Evolutionary conservation across 2,797 vertebrate species (phyloP).

Genomic region (Dermochelys coriacea): DNA sequence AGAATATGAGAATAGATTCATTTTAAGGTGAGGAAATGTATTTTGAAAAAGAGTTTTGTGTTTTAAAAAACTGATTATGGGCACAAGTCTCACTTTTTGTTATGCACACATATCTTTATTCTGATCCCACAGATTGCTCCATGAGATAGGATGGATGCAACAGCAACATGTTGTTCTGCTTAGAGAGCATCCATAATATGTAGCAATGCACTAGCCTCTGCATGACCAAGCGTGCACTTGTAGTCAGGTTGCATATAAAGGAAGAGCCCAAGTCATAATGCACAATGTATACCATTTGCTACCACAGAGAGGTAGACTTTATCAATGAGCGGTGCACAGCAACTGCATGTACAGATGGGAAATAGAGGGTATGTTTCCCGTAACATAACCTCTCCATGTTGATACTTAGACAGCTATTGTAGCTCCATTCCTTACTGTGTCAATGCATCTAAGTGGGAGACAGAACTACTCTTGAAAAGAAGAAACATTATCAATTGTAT

Average conservation of each 20-base stretch:
- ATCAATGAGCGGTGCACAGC: conserved; percentile 68
- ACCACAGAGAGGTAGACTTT: conserved; percentile 72
- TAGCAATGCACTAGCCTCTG: conserved; percentile 37
- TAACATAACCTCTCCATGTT: neutral
- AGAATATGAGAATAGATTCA: conserved; percentile 67
- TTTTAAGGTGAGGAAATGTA: conserved; percentile 70
- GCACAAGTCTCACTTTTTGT: conserved; percentile 60
- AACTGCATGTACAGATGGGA: conserved; percentile 56
- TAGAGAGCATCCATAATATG: conserved; percentile 66
- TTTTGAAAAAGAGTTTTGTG: conserved; percentile 60
- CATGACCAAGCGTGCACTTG: conserved; percentile 43
- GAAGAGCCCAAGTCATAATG: conserved; percentile 64
- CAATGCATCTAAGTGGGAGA: conserved; percentile 52
- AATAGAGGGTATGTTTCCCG: conserved; percentile 27
- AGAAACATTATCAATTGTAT: conserved; percentile 57
- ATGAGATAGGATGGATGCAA: conserved; percentile 65
- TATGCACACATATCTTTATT: conserved; percentile 72
- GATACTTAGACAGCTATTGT: neutral
- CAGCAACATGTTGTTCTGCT: conserved; percentile 70
- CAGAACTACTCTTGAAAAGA: conserved; percentile 64
- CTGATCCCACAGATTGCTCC: conserved; percentile 74
- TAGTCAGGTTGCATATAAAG: conserved; percentile 70
- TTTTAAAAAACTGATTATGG: conserved; percentile 62
- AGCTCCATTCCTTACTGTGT: conserved; percentile 58
- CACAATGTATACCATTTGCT: conserved; percentile 49